Conservation (phyloP, 2,888 invertebrate species). For the Gortyna flavago region DNA sequence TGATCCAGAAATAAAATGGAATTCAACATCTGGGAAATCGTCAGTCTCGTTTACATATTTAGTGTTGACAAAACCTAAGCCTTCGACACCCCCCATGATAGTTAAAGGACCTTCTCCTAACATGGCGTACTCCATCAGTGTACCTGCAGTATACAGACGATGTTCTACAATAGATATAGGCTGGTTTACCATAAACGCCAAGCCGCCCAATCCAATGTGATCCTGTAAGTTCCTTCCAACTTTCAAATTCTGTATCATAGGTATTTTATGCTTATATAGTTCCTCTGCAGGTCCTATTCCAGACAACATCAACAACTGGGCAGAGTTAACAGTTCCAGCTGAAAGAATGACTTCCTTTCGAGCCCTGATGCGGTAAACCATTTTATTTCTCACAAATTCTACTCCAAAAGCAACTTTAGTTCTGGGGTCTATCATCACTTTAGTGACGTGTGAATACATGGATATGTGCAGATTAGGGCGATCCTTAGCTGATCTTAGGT, state of each 20-base stretch:
- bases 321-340: slow-evolving; percentile 97
- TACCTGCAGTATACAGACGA: slow-evolving; percentile 94
- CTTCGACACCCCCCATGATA: slow-evolving; percentile 96
- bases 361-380: slow-evolving; percentile 93
- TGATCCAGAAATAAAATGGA: slow-evolving; percentile 96
- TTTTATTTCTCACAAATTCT: slow-evolving; percentile 94
- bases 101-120: slow-evolving; percentile 96
- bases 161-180: slow-evolving; percentile 94
- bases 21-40: slow-evolving; percentile 97
- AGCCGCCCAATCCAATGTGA: slow-evolving; percentile 95
- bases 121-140: slow-evolving; percentile 95
- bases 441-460: slow-evolving; percentile 94
- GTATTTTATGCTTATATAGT: slow-evolving; percentile 93
- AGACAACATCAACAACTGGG: slow-evolving; percentile 97
- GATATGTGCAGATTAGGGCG: slow-evolving; percentile 96
- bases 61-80: slow-evolving; percentile 96
- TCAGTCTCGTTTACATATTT: slow-evolving; percentile 94
- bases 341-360: slow-evolving; percentile 96
- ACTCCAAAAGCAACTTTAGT: slow-evolving; percentile 95
- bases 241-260: slow-evolving; percentile 94
- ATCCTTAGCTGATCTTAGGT: slow-evolving; percentile 94
- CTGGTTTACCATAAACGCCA: slow-evolving; percentile 95
- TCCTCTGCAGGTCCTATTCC: slow-evolving; percentile 95
- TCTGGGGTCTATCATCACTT: slow-evolving; percentile 93
- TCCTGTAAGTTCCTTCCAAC: slow-evolving; percentile 97